phyloP scores from a whole-genome alignment of 2,888 invertebrate species.

The Drosophila anomelani region DNA sequence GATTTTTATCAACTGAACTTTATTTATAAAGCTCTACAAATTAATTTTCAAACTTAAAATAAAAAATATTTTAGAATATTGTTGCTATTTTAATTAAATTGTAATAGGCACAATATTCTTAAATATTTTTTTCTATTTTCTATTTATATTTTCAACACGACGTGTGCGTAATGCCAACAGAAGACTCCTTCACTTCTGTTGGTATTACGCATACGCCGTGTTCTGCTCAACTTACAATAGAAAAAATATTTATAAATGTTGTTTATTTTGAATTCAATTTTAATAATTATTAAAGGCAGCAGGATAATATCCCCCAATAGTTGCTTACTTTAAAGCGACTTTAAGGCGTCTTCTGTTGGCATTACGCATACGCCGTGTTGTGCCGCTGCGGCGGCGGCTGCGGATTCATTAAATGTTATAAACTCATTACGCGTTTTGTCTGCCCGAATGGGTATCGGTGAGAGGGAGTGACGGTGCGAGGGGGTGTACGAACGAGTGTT shows the following conservation, averaged over 20 bases:
- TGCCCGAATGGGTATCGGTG: conserved; percentile 32
- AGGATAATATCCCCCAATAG: background rate
- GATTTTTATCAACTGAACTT: no score
- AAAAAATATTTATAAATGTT: background rate
- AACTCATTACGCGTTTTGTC: conserved; percentile 67
- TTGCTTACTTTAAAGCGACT: conserved; percentile 49
- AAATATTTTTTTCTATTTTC: no score
- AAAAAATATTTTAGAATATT: background rate
- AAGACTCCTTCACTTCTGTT: no score
- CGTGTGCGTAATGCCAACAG: no score
- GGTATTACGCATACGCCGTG: no score
- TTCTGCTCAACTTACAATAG: background rate
- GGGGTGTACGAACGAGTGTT: conserved; percentile 10
- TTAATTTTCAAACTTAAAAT: background rate
- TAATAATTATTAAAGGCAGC: no score
- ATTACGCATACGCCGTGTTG: conserved; percentile 54
- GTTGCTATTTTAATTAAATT: background rate
- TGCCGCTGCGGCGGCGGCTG: conserved; percentile 26
- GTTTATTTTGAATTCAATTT: background rate
- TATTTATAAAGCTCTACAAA: background rate
- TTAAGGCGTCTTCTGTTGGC: conserved; percentile 1
- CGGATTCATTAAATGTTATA: conserved; percentile 74
- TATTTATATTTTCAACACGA: no score
- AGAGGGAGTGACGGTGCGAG: background rate
- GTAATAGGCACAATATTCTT: no score